Conservation (phyloP, 2,888 invertebrate genomes). For the Ormia ochracea region DNA sequence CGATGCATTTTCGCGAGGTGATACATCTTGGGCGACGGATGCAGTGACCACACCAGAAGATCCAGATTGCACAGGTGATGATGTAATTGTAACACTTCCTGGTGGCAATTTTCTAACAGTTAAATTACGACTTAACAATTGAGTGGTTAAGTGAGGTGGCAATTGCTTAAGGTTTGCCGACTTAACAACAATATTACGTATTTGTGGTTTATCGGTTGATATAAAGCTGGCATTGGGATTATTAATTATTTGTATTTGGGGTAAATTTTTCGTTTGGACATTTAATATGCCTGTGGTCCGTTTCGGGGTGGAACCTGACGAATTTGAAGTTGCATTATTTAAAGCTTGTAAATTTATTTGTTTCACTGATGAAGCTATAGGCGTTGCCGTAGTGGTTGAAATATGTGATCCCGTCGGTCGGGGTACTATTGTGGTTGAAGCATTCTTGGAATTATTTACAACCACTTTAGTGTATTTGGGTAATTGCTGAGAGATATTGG, state of each 20-base stretch:
- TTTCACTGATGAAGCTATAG: constrained; percentile 66
- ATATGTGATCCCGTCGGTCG: constrained; percentile 60
- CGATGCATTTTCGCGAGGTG: constrained; percentile 4
- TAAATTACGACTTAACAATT: constrained; percentile 69
- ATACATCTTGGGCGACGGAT: constrained; percentile 13
- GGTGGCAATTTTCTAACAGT: constrained; percentile 70
- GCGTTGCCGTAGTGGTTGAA: constrained; percentile 45
- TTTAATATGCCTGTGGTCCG: constrained; percentile 64
- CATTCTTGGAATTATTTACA: constrained; percentile 69
- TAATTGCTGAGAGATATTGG: constrained; percentile 66
- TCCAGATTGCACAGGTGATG: constrained; percentile 52
- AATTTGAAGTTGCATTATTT: constrained; percentile 50
- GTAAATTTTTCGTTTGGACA: constrained; percentile 63
- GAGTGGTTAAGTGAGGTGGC: constrained; percentile 65
- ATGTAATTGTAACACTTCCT: constrained; percentile 60
- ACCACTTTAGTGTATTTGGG: constrained; percentile 71
- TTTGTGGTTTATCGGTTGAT: constrained; percentile 64
- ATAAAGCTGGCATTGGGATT: constrained; percentile 52
- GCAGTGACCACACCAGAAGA: too few relatives aligned
- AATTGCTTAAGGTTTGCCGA: constrained; percentile 68
- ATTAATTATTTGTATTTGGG: constrained; percentile 67
- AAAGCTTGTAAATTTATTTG: constrained; percentile 66
- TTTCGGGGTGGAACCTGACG: constrained; percentile 46
- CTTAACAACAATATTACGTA: constrained; percentile 69
- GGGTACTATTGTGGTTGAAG: constrained; percentile 64